These are phyloP conservation scores for Aphaenogaster ashmeadi DNA, from an alignment of 1,140 invertebrate species.

Conservation along the genomic window DNA sequence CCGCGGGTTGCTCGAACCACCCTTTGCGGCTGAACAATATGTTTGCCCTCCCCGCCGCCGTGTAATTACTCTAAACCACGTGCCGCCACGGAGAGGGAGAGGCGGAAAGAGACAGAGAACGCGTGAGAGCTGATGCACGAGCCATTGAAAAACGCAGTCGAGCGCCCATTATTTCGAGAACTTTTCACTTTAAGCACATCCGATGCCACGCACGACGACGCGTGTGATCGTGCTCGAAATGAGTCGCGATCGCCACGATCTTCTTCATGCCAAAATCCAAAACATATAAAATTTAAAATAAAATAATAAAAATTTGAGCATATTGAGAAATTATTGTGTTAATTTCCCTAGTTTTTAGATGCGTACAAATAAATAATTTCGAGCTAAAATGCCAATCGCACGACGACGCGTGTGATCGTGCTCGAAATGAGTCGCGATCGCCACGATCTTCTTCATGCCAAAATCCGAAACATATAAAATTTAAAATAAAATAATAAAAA, in stretches of 20 bases:
- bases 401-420: conserved; percentile 1
- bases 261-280: neutral
- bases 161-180: conserved; percentile 75
- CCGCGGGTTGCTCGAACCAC: conserved; percentile 70
- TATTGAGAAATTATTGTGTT: neutral
- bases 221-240: conserved; percentile 25
- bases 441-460: neutral
- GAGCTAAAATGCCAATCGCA: no score
- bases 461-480: neutral
- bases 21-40: conserved; percentile 80
- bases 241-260: neutral
- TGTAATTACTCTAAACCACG: conserved; percentile 83
- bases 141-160: conserved; percentile 78
- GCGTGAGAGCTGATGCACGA: conserved; percentile 68
- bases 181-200: conserved; percentile 71
- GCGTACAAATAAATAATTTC: neutral
- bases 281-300: conserved; percentile 1
- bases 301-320: neutral
- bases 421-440: conserved; percentile 5
- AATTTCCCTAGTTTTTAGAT: neutral
- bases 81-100: conserved; percentile 68
- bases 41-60: conserved; percentile 70
- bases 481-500: neutral
- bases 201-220: conserved; percentile 19
- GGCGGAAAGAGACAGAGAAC: conserved; percentile 15